Percentiles rank a stretch among this genome's conserved stretches.
Evolutionary conservation across 2,888 invertebrate species (phyloP).

Genomic region (Drosophila diplacantha): DNA sequence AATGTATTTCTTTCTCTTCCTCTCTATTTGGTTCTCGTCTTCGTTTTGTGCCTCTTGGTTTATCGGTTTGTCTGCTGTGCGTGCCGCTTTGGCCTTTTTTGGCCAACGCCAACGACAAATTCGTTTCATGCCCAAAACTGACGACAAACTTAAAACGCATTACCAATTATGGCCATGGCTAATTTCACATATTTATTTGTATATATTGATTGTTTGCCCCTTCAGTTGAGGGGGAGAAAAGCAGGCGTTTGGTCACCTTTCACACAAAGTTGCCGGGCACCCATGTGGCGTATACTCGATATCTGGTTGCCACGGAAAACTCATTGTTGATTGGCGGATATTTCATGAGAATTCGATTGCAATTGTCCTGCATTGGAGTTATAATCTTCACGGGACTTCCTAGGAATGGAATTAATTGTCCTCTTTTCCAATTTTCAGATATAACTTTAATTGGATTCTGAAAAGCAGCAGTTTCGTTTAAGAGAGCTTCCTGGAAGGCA

Average conservation of each 20-base stretch:
- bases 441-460: background rate
- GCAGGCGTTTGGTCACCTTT: background rate
- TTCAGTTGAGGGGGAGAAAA: background rate
- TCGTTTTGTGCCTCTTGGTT: slow-evolving; percentile 10
- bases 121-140: slow-evolving; percentile 62
- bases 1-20: slow-evolving; percentile 9
- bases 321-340: slow-evolving; percentile 1
- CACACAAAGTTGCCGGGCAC: background rate
- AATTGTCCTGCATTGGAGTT: slow-evolving; percentile 2
- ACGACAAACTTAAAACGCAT: slow-evolving; percentile 64
- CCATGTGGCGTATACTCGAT: slow-evolving; percentile 18
- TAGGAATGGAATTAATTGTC: no score
- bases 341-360: slow-evolving; percentile 9
- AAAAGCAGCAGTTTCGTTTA: background rate
- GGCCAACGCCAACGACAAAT: slow-evolving; percentile 59
- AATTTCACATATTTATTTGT: slow-evolving; percentile 53
- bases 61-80: slow-evolving; percentile 36
- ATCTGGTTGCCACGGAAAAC: background rate
- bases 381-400: background rate
- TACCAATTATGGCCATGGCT: slow-evolving; percentile 65
- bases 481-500: background rate
- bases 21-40: slow-evolving; percentile 6
- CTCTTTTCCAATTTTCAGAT: background rate
- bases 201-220: slow-evolving; percentile 22
- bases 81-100: slow-evolving; percentile 54